Evolutionary conservation across 2,888 invertebrate species (phyloP), one percentile per base, ranked within the genome.

Genomic region (Cosmopolites sordidus): DNA sequence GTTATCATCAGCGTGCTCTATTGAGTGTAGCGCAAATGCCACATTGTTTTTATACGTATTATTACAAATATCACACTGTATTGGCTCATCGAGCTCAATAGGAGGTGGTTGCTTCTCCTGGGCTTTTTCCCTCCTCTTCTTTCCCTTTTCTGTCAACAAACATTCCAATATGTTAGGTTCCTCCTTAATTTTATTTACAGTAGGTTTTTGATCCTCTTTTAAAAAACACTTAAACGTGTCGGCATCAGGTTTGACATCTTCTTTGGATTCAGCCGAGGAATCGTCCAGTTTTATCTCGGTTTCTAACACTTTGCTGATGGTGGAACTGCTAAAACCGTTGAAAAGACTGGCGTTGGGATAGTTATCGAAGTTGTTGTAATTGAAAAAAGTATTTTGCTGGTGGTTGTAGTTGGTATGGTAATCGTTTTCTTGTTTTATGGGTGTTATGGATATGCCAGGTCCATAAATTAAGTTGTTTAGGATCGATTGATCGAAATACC

Each of bases 1-100:
- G 14, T 64, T 59, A 43, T 71, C 69, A 6, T 62, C 56, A 44
- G 62, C 64, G 54, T 72, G 72, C 9, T 55, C 58, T 27, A 67
- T 64, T 11, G 69, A 69, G 48, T 72, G 72, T 14, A 71, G 55
- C 1, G 69, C 70, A 51, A 66, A 71, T 1, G 64, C 69, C 1
- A 71, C 61, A 40, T 69, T 69, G 43, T 69, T 69, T 37, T 66
- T 67, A 51, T 68, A 73, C 1, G 65, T 68, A 41, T 62, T 60
- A 44, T 70, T 66, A 54, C 73, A 73, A 16, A 65, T 56, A 33
- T 70, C 69, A 58, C 73, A 73, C 30, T 69, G 64, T 9, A 66
- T 70, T 58, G 64, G 73, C 66, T 67, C 74, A 62, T 48, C 71
- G 66, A 47, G 67, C 5, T 65, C 65, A 2, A 63, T 43, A 2